Base-by-base conservation (phyloP, 92 coral and sea anemone genomes). In the Parazoanthus darwini region DNA sequence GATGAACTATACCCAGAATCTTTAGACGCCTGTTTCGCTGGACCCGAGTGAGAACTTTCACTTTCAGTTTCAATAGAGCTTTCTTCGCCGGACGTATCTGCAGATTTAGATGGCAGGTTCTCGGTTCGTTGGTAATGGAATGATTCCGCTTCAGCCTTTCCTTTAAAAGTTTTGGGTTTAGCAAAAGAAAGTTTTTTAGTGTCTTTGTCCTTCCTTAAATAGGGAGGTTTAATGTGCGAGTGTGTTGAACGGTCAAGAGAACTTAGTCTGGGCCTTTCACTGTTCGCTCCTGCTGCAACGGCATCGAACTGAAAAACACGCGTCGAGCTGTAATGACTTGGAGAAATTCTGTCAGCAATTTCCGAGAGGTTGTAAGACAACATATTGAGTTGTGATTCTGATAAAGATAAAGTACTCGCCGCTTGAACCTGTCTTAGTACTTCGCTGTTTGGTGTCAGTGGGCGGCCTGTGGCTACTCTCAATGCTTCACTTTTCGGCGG, bases 1-100 rank as follows among this genome's bases (percentile, higher is more conserved):
- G 98, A 95, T 25, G 98, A 95, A 43, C 92, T 89, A 50, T 95
- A 95, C 9, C 94, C 98, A 59, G 96, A 93, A 72, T 95, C 98
- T 8, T 90, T 88, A 29, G 93, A 92, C 38, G 80, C 89, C 63
- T 89, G 88, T 23, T 89, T 88, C 7, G 35, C 85, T 33, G 82
- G 50, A 15, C 88, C 42, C 0, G 74, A 80, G 6, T 26, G 70
- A 14, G 43, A 66, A 36, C 9, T 67, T 8, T 77, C 85, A 68
- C 76, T 88, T 37, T 81, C 91, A 25, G 87, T 82, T 38, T 81
- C 87, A 14, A 46, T 36, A 43, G 78, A 73, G 18, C 73, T 78
- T 23, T 88, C 50, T 51, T 81, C 95, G 15, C 59, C 51, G 18
- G 80, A 88, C 26, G 84, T 48, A 16, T 89, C 93, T 3, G 63